A percentile compares a stretch with the other conserved stretches of the same genome.
These are phyloP conservation scores for Elymnias hypermnestra DNA, from an alignment of 1,140 invertebrate species.

Conservation along the genomic window DNA sequence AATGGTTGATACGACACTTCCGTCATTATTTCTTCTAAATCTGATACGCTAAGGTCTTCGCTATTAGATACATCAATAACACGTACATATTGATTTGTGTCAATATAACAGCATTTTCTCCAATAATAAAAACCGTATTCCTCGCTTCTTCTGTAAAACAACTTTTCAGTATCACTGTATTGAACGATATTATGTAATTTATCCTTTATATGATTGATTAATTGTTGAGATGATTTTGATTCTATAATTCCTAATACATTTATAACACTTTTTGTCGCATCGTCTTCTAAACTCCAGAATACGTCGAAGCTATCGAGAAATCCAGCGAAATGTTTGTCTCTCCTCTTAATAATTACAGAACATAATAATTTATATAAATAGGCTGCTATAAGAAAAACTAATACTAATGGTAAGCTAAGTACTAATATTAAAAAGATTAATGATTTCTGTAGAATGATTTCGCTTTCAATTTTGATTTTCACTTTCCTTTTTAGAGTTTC, in stretches of 20 bases:
- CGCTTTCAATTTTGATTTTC: constrained; percentile 23
- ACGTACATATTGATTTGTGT: constrained; percentile 58
- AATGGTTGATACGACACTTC: constrained; percentile 55
- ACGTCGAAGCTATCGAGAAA: constrained; percentile 72
- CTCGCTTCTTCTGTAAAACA: constrained; percentile 62
- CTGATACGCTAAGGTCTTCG: constrained; percentile 31
- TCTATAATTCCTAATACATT: constrained; percentile 70
- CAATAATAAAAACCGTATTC: constrained; percentile 75
- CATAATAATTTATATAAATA: constrained; percentile 45
- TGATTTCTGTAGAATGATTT: constrained; percentile 24
- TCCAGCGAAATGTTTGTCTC: constrained; percentile 53
- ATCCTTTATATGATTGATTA: constrained; percentile 36
- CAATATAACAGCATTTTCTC: constrained; percentile 51
- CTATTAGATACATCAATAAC: constrained; percentile 50
- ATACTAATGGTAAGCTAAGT: constrained; percentile 33
- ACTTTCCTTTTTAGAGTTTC: constrained; percentile 22
- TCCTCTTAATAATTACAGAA: constrained; percentile 37
- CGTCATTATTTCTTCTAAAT: constrained; percentile 53
- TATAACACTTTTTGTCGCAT: constrained; percentile 46
- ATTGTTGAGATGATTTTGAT: constrained; percentile 32
- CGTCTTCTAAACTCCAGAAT: constrained; percentile 74
- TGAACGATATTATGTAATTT: constrained; percentile 30
- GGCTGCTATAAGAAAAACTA: constrained; percentile 30
- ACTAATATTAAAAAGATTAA: constrained; percentile 33
- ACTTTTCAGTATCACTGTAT: constrained; percentile 39